Evolutionary conservation across 2,888 invertebrate genomes (phyloP).

Genomic region (Drosophila aldrichi): DNA sequence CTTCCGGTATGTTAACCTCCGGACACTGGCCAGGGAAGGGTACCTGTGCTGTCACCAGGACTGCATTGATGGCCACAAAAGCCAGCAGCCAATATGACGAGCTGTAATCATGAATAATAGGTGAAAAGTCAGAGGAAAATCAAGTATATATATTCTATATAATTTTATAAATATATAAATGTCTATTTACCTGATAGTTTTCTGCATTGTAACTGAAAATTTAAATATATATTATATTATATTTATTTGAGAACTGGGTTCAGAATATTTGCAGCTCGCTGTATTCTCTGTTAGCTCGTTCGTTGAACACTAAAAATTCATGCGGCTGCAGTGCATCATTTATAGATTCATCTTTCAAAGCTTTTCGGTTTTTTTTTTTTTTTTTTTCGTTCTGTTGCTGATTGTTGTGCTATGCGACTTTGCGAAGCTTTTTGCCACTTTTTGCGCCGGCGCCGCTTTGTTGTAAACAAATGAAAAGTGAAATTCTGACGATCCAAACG

Average conservation of each 20-base stretch:
- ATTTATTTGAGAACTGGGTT: not conserved
- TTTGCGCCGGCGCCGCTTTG: conserved; percentile 50
- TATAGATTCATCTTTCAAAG: conserved; percentile 62
- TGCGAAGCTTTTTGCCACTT: conserved; percentile 59
- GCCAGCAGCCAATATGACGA: conserved; percentile 46
- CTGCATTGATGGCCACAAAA: conserved; percentile 41
- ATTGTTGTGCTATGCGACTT: conserved; percentile 8
- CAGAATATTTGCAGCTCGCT: conserved; percentile 1
- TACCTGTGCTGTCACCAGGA: conserved; percentile 86
- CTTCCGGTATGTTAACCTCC: conserved; percentile 87
- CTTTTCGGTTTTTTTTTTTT: conserved; percentile 41
- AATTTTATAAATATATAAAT: not conserved
- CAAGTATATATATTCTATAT: not conserved
- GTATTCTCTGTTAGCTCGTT: conserved; percentile 22
- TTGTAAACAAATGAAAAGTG: conserved; percentile 52
- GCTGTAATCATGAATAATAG: conserved; percentile 20
- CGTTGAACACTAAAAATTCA: conserved; percentile 47
- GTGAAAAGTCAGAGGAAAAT: not conserved
- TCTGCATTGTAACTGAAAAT: conserved; percentile 23
- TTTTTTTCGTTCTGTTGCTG: conserved; percentile 34
- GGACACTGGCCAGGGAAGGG: conserved; percentile 89
- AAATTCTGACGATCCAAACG: conserved; percentile 55
- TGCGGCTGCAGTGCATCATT: conserved; percentile 50
- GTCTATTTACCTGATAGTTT: conserved; percentile 24
- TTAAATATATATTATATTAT: not conserved